Evolutionary conservation across 2,888 invertebrate species (phyloP).

Genomic region (Rhyacophila evoluta): DNA sequence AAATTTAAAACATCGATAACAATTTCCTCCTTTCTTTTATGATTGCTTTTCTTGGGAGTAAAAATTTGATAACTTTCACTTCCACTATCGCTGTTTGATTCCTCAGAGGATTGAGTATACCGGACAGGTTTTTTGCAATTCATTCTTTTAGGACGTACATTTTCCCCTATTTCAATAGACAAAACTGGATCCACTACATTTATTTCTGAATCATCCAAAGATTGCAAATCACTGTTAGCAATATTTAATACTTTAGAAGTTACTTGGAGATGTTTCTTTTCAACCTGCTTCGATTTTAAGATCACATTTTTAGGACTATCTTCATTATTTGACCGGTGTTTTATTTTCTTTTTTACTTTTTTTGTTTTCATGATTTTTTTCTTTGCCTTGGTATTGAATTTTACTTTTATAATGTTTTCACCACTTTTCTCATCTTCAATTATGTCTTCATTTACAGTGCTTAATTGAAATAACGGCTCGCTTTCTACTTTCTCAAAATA

Average conservation of each 20-base stretch:
- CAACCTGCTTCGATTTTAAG: background rate
- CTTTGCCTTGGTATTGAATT: constrained; percentile 60
- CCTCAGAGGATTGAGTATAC: constrained; percentile 60
- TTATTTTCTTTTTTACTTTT: constrained; percentile 53
- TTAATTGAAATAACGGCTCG: constrained; percentile 41
- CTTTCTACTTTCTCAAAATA: constrained; percentile 71
- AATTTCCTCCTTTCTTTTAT: background rate
- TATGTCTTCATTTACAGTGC: background rate
- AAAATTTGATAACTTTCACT: constrained; percentile 65
- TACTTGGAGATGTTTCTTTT: background rate
- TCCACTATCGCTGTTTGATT: constrained; percentile 62
- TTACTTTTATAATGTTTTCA: constrained; percentile 61
- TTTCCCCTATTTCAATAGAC: background rate
- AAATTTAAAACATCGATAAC: background rate
- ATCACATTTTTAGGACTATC: background rate
- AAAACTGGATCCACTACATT: background rate
- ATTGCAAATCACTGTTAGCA: constrained; percentile 10
- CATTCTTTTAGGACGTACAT: constrained; percentile 60
- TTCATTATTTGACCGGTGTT: background rate
- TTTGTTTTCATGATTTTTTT: constrained; percentile 59
- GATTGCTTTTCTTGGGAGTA: constrained; percentile 64
- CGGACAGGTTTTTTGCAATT: constrained; percentile 62
- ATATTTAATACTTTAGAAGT: background rate
- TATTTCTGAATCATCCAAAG: background rate
- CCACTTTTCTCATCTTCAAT: background rate